Evolutionary conservation across 2,888 invertebrate species (phyloP), one percentile per base, ranked within the genome.

Genomic region (Thera britannica): DNA sequence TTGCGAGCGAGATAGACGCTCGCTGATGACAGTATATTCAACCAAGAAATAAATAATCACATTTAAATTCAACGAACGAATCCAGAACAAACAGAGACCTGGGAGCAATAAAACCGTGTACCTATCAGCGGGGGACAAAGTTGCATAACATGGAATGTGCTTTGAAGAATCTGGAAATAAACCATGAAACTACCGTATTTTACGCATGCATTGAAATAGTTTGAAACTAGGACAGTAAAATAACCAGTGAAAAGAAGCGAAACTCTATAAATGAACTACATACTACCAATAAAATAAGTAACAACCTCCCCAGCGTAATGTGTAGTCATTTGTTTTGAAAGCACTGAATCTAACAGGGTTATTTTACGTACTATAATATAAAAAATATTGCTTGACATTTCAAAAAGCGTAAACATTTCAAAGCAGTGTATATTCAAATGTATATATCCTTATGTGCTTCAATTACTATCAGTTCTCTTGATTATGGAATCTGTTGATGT

Each of bases 91-190:
- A 34, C 52, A 52, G 23, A 67, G 38, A 60, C 9, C 48, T 8
- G 49, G 23, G 65, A 67, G 61, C 61, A 58, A 59, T 65, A 57
- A 67, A 69, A 67, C 60, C 54, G 41, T 65, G 57, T 67, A 64
- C 61, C 54, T 67, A 61, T 11, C 34, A 11, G 67, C 61, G 63
- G 62, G 54, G 57, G 56, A 65, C 49, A 66, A 57, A 64, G 65
- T 68, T 69, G 68, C 57, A 58, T 58, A 67, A 67, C 70, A 62
- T 7, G 65, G 63, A 70, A 72, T 67, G 59, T 64, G 70, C 68
- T 63, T 61, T 56, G 65, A 60, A 60, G 62, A 65, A 64, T 62
- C 65, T 59, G 41, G 62, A 38, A 51, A 64, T 51, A 62, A 62
- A 60, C 59, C 65, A 44, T 67, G 62, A 71, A 67, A 71, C 59